A percentile compares a stretch with the other conserved stretches of the same genome.
Conservation (phyloP, 2,888 invertebrate genomes). For the Girardia tigrina region DNA sequence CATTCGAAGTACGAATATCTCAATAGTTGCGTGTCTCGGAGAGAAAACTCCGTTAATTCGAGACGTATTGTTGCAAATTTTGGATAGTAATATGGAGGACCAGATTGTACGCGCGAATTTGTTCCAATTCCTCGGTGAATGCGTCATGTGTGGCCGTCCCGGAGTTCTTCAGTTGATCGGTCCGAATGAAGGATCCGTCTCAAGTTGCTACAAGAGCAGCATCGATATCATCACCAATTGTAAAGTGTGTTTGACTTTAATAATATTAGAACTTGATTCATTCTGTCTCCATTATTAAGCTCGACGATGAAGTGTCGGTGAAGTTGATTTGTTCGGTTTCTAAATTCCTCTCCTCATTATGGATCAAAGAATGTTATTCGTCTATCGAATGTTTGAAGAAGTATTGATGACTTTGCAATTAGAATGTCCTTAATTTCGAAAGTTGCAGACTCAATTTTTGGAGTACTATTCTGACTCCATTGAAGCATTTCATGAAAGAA, state of each 20-base stretch:
- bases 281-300: too few species aligned
- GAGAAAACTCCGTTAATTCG: neutral
- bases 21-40: neutral
- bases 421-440: too few species aligned
- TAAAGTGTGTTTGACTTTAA: neutral
- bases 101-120: neutral
- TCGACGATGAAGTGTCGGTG: neutral
- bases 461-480: too few species aligned
- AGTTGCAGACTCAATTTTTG: too few species aligned
- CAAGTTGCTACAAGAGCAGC: neutral
- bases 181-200: neutral
- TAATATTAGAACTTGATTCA: too few species aligned
- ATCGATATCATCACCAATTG: neutral
- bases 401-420: too few species aligned
- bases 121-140: neutral
- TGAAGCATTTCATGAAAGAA: too few species aligned
- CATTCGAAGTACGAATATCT: neutral
- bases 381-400: neutral
- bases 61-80: neutral
- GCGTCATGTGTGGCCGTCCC: constrained; percentile 15
- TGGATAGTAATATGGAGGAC: neutral
- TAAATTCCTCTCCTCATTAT: neutral
- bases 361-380: constrained; percentile 13
- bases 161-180: neutral
- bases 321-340: neutral